phyloP scores from a whole-genome alignment of 1,140 invertebrate species.

The Drosophila sucinea region DNA sequence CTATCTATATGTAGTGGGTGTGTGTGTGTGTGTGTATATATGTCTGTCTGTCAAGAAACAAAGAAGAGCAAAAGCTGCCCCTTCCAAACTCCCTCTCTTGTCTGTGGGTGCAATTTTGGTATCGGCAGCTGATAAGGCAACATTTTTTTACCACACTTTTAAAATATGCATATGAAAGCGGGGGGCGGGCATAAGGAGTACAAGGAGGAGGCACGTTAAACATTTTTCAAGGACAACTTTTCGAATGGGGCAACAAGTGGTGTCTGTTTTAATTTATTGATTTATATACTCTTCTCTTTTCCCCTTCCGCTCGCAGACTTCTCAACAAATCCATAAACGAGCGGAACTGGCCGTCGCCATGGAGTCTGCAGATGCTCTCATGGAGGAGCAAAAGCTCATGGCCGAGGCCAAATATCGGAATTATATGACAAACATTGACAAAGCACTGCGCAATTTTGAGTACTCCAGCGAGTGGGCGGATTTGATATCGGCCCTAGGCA shows the following conservation, averaged over 20 bases:
- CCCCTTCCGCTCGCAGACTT: constrained; percentile 17
- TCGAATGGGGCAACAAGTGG: constrained; percentile 58
- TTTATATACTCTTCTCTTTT: constrained; percentile 22
- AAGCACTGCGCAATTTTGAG: constrained; percentile 96
- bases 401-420: constrained; percentile 91
- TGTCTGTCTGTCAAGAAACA: constrained; percentile 30
- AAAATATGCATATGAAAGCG: constrained; percentile 30
- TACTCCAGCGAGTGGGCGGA: constrained; percentile 98
- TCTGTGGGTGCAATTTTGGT: constrained; percentile 13
- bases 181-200: neutral
- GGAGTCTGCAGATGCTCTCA: constrained; percentile 79
- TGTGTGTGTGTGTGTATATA: neutral
- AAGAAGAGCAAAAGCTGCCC: constrained; percentile 35
- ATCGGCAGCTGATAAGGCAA: constrained; percentile 12
- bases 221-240: constrained; percentile 48
- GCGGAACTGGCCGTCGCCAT: constrained; percentile 52
- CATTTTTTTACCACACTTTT: constrained; percentile 54
- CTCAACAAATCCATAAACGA: neutral
- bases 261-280: constrained; percentile 70
- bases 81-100: neutral
- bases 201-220: neutral
- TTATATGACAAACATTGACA: constrained; percentile 93
- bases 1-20: neutral
- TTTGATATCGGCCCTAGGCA: constrained; percentile 95
- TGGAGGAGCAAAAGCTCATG: constrained; percentile 89